Base-by-base conservation (phyloP, 2,797 vertebrate species). In the Gymnocypris eckloni region DNA sequence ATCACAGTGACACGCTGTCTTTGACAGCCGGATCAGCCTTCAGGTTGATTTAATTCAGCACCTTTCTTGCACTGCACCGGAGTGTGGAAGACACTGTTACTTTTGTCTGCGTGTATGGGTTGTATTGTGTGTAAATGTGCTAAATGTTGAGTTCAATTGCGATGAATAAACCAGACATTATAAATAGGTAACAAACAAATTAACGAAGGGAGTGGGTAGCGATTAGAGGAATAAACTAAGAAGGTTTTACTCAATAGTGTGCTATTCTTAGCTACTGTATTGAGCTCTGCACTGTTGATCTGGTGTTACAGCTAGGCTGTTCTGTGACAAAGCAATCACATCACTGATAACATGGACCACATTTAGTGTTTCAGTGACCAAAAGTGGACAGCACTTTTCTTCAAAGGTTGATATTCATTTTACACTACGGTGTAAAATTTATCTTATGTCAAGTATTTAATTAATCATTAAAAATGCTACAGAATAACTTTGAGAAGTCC, bases 1-100 rank as follows among this genome's bases (percentile, higher is more conserved):
- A 88, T 89, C 81, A 87, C 83, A 82, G 83, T 85, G 83, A 83
- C 28, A 69, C 18, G n/a, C n/a, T 3, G 16, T 67, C 78, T 80
- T 43, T 80, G 75, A 87, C 85, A 87, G 85, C 69, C 73, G 59
- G 87, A 88, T 90, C 79, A 88, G 87, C 84, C 84, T 87, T 89
- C 87, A 88, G 86, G 88, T 86, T 88, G 86, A 89, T 87, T 88
- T 88, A 88, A 88, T 91, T 89, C 82, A 67, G 69, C 88, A 87
- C 76, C 75, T 86, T 86, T 39, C 87, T 69, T 82, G 45, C 78
- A 54, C 37, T 61, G 80, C 85, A 88, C 77, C 56, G 75, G 81
- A 59, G 61, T 83, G 78, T 83, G 85, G 83, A 82, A 81, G 76
- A 69, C 69, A 83, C 70, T 87, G 76, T 85, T 50, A 41, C 67